Evolutionary conservation across 2,888 invertebrate species (phyloP), one percentile per base, ranked within the genome.

Genomic region (Nebria salina): DNA sequence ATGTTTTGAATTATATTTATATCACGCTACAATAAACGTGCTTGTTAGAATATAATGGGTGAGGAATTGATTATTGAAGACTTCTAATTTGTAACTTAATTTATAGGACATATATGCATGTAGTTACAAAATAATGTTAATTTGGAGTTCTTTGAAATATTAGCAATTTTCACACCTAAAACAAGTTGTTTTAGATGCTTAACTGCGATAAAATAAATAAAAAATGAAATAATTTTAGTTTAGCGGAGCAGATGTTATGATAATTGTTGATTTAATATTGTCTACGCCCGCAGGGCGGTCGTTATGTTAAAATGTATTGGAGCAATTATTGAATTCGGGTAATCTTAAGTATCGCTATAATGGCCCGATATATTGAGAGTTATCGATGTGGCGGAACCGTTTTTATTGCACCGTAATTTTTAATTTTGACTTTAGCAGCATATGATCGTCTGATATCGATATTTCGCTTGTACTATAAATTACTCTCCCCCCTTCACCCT

Each of bases 361-460:
- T 77, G 65, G 79, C 54, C 74, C 73, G 65, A 74, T 79, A 65
- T 75, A 80, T 80, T 65, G 75, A 75, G 75, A 80, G 42, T 80
- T 80, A 81, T 80, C 65, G 76, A 77, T 42, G 42, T 77, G 65
- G 66, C 66, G 42, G 66, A 65, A 70, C 75, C 75, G 66, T 74
- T 72, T 81, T 75, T 77, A 83, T 72, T 75, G 72, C 75, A 70
- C 72, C 73, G 78, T 78, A 79, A 77, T 82, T 78, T 74, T 75
- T 82, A 74, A 76, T 78, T 79, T 26, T 15, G 73, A 26, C 68
- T 70, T 54, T 54, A 66, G 20, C 70, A 2, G 70, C 68, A 76
- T 77, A 75, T 76, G 70, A 76, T 79, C 70, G 79, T 75, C 75
- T 72, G 77, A 76, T 82, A 78, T 82, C 77, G 77, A 82, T 76